Evolutionary conservation across 2,888 invertebrate genomes (phyloP).

Genomic region (Hoplodrina ambigua): DNA sequence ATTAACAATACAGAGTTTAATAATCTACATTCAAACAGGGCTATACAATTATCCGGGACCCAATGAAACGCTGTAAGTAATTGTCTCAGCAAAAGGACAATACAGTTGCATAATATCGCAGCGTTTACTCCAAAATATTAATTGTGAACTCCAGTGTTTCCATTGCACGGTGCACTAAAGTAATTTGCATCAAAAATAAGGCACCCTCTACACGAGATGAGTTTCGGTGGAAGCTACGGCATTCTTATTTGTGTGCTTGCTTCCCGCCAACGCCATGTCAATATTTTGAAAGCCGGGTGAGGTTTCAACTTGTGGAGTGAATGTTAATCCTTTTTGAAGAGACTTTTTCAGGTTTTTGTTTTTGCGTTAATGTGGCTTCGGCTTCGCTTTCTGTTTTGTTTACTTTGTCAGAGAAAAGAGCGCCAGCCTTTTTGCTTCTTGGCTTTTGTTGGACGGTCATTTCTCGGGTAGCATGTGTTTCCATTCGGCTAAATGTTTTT

Average conservation of each 20-base stretch:
- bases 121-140: slow-evolving; percentile 37
- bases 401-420: slow-evolving; percentile 35
- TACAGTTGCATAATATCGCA: background rate
- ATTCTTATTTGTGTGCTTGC: slow-evolving; percentile 52
- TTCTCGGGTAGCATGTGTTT: slow-evolving; percentile 11
- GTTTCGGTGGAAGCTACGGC: slow-evolving; percentile 37
- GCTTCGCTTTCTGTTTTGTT: slow-evolving; percentile 35
- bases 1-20: background rate
- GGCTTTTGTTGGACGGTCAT: slow-evolving; percentile 1
- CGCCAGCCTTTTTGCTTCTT: slow-evolving; percentile 21
- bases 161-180: slow-evolving; percentile 46
- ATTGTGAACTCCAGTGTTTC: slow-evolving; percentile 25
- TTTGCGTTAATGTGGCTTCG: slow-evolving; percentile 42
- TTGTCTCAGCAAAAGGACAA: slow-evolving; percentile 1
- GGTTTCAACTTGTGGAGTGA: slow-evolving; percentile 50
- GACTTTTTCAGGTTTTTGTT: slow-evolving; percentile 50
- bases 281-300: slow-evolving; percentile 59
- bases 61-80: slow-evolving; percentile 3
- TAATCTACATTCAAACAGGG: background rate
- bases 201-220: slow-evolving; percentile 49
- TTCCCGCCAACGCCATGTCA: slow-evolving; percentile 47
- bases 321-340: slow-evolving; percentile 57
- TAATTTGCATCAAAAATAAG: slow-evolving; percentile 62
- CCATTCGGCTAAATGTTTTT: background rate
- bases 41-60: background rate